phyloP scores from a whole-genome alignment of 2,888 invertebrate genomes.

The Drosophila quinaria region DNA sequence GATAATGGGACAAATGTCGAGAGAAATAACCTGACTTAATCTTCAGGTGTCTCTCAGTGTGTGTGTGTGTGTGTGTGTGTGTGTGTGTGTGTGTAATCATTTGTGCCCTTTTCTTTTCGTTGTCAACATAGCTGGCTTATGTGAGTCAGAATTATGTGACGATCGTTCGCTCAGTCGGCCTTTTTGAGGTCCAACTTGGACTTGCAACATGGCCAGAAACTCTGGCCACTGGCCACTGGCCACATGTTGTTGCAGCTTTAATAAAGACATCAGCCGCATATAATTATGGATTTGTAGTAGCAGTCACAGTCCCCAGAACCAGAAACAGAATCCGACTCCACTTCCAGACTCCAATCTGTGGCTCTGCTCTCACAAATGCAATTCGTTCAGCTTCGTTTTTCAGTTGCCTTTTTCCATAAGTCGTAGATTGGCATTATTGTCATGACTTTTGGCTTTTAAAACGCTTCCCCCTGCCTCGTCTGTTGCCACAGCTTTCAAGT shows the following conservation, averaged over 20 bases:
- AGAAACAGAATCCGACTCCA: conserved; percentile 3
- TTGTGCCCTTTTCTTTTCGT: conserved; percentile 83
- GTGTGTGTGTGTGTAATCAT: conserved; percentile 61
- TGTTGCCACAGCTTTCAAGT: conserved; percentile 12
- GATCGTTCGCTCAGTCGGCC: conserved; percentile 60
- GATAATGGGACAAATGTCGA: conserved; percentile 79
- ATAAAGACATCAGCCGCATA: conserved; percentile 84
- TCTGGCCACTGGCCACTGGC: conserved; percentile 54
- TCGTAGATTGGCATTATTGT: conserved; percentile 85
- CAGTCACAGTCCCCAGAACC: conserved; percentile 34
- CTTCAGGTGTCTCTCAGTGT: conserved; percentile 69
- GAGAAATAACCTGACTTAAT: conserved; percentile 83
- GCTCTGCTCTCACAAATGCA: conserved; percentile 64
- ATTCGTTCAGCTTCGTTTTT: conserved; percentile 84
- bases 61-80: conserved; percentile 39
- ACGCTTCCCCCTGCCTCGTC: conserved; percentile 15
- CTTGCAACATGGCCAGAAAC: conserved; percentile 10
- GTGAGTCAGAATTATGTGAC: conserved; percentile 81
- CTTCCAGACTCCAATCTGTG: conserved; percentile 20
- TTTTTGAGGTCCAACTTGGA: conserved; percentile 65
- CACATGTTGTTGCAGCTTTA: conserved; percentile 78
- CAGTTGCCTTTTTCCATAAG: conserved; percentile 75
- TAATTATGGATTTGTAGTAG: conserved; percentile 83
- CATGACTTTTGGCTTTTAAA: conserved; percentile 59
- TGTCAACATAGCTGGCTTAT: conserved; percentile 85